Evolutionary conservation across 2,797 vertebrate species (phyloP).

Genomic region (Prunella strophiata): DNA sequence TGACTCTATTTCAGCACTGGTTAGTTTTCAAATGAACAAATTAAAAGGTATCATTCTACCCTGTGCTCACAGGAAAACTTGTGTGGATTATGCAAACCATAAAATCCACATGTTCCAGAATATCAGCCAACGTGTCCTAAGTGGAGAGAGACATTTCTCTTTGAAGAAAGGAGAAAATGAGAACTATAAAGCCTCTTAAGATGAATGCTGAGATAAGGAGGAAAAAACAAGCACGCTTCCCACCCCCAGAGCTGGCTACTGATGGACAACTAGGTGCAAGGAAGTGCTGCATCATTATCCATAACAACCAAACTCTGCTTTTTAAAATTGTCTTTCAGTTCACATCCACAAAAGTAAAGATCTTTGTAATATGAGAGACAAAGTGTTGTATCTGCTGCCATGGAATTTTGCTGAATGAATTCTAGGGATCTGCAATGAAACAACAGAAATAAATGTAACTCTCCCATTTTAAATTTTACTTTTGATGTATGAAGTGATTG

Average conservation of each 20-base stretch:
- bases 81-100: neutral
- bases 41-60: neutral
- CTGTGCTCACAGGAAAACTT: neutral
- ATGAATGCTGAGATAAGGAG: neutral
- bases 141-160: neutral
- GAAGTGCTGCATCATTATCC: neutral
- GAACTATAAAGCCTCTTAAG: neutral
- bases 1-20: neutral
- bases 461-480: neutral
- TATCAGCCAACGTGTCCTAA: neutral
- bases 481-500: neutral
- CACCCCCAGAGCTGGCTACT: neutral
- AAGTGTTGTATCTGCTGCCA: neutral
- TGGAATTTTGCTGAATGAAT: neutral
- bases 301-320: neutral
- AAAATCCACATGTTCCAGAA: constrained; percentile 1
- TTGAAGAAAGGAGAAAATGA: neutral
- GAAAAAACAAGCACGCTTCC: neutral
- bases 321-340: neutral
- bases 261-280: neutral
- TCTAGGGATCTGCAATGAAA: neutral
- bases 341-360: neutral
- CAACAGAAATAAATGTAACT: neutral
- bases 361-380: neutral
- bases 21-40: constrained; percentile 41